These are phyloP conservation scores for Oscheius myriophilus DNA, from an alignment of 2,888 invertebrate species.

Conservation along the genomic window DNA sequence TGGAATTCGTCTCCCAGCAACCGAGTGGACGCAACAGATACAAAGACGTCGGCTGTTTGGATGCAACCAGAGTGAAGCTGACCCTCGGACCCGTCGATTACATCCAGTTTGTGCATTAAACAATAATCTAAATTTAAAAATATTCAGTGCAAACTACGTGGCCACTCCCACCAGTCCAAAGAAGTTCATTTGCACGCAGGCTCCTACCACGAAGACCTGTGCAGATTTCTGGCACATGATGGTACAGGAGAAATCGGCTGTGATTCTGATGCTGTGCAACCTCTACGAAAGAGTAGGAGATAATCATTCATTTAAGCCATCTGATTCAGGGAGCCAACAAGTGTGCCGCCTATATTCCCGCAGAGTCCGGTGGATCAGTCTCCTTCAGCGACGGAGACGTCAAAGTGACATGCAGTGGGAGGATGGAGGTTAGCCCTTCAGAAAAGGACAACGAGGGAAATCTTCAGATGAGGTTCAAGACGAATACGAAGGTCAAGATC, in stretches of 20 bases:
- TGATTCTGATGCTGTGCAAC: constrained; percentile 19
- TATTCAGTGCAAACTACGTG: constrained; percentile 10
- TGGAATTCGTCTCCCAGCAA: constrained; percentile 1
- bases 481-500: too few relatives aligned
- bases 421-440: too few relatives aligned
- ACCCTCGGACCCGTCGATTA: constrained; percentile 8
- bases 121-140: too few relatives aligned
- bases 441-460: too few relatives aligned
- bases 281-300: constrained; percentile 6
- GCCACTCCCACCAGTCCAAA: constrained; percentile 3
- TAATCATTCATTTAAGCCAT: too few relatives aligned
- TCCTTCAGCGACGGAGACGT: neutral
- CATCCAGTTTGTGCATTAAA: neutral
- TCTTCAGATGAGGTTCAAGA: too few relatives aligned
- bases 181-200: constrained; percentile 21
- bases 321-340: constrained; percentile 10
- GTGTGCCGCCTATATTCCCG: constrained; percentile 16
- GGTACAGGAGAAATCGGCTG: constrained; percentile 2
- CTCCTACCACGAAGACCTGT: constrained; percentile 7
- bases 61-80: constrained; percentile 9
- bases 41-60: constrained; percentile 22
- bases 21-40: neutral
- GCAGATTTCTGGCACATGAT: constrained; percentile 24
- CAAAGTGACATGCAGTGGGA: too few relatives aligned
- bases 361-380: neutral